Conservation (phyloP, 2,797 vertebrate species). For the Coregonus ussuriensis region DNA sequence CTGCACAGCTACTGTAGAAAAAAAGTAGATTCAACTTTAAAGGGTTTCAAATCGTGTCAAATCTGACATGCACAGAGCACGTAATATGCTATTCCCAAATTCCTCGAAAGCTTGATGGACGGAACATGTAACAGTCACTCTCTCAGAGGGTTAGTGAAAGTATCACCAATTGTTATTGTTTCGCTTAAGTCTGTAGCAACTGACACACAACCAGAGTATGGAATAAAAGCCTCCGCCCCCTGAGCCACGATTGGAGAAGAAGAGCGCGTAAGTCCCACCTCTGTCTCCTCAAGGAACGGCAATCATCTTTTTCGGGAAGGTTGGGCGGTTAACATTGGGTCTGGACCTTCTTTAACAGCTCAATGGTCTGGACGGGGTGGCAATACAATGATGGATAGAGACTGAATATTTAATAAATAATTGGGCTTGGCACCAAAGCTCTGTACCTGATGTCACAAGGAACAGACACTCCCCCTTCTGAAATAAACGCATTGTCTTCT, state of each 20-base stretch:
- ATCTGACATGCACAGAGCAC: conserved; percentile 61
- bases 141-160: conserved; percentile 48
- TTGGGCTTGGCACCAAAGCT: conserved; percentile 72
- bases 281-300: conserved; percentile 68
- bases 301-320: conserved; percentile 71
- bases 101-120: conserved; percentile 49
- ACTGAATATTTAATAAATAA: conserved; percentile 81
- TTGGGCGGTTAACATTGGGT: conserved; percentile 60
- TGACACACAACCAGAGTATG: conserved; percentile 73
- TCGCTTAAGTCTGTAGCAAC: conserved; percentile 70
- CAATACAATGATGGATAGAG: conserved; percentile 76
- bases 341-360: not conserved
- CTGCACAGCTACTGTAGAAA: conserved; percentile 69
- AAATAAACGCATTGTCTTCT: conserved; percentile 61
- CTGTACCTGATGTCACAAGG: conserved; percentile 68
- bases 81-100: conserved; percentile 42
- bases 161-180: conserved; percentile 72
- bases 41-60: conserved; percentile 70
- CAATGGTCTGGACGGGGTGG: conserved; percentile 59
- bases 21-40: conserved; percentile 58
- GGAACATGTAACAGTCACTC: conserved; percentile 51
- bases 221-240: conserved; percentile 72
- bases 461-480: conserved; percentile 51
- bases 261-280: conserved; percentile 73
- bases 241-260: conserved; percentile 72